Evolutionary conservation across 2,888 invertebrate genomes (phyloP).

Genomic region (Mactromeris polynyma): DNA sequence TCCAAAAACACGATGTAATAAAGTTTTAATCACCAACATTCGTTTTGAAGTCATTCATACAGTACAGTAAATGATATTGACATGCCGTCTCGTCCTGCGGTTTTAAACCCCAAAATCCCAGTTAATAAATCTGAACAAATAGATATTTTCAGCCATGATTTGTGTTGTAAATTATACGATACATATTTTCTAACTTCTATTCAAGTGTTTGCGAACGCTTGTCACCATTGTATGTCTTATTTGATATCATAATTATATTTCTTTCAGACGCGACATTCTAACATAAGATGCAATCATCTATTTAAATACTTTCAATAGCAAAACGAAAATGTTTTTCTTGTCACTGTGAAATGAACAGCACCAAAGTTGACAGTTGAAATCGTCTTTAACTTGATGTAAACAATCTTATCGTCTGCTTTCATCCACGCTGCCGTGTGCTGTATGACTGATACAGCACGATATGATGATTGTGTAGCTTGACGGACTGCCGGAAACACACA

Average conservation of each 20-base stretch:
- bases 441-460: too few relatives aligned
- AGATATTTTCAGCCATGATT: constrained; percentile 18
- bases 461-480: too few relatives aligned
- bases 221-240: constrained; percentile 16
- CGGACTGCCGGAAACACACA: too few relatives aligned
- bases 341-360: not conserved
- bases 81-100: not conserved
- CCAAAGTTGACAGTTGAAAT: constrained; percentile 9
- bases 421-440: not conserved
- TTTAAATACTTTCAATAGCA: not conserved
- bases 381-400: not conserved
- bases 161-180: constrained; percentile 34
- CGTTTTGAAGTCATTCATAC: constrained; percentile 41
- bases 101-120: constrained; percentile 17
- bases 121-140: constrained; percentile 34
- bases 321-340: constrained; percentile 2
- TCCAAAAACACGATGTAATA: constrained; percentile 31
- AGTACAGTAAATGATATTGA: constrained; percentile 32
- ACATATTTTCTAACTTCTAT: constrained; percentile 32
- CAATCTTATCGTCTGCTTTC: not conserved
- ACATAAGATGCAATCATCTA: constrained; percentile 35
- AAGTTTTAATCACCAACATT: constrained; percentile 23
- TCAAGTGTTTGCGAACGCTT: constrained; percentile 10
- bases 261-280: constrained; percentile 12
- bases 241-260: constrained; percentile 44